Base-by-base conservation (phyloP, 1,140 invertebrate genomes). In the Ladona fulva region DNA sequence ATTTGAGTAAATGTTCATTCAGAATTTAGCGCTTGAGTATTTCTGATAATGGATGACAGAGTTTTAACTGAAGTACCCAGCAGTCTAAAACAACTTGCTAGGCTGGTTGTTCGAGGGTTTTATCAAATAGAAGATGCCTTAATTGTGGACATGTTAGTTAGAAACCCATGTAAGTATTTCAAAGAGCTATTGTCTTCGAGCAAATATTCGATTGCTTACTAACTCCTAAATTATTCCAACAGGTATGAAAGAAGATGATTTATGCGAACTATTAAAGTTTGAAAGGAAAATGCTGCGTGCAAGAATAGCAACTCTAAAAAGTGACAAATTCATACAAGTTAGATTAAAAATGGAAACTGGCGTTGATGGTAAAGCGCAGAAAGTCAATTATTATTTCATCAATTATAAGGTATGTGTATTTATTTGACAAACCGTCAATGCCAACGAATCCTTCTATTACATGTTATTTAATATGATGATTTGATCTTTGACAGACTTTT, bases 381-480 rank as follows among this genome's bases (percentile, higher is more conserved):
- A 96, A 89, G 95, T 98, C 11, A 98, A 97, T 84, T 98, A 98
- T 86, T 98, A 98, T 85, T 98, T 97, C 83, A 98, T 99, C 79
- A 97, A 97, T 86, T 98, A 98, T 84, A 97, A 97, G 84, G 90
- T 91, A 83, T 80, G 75, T 75, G 74, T 19, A 14, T 42, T 66
- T 52, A 24, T 77, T 59, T 74, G 59, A 74, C 77, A 74, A 59
- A 78, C 14, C n/a, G n/a, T n/a, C n/a, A n/a, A n/a, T n/a, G n/a
- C n/a, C n/a, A n/a, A 24, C 6, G 74, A 8, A 24, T 25, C 16
- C 24, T 75, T 25, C 6, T 14, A 37, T 37, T 5, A 37, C n/a
- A n/a, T 1, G 25, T 25, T 24, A 7, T 78, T 74, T 78, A 12
- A 12, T 74, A 24, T 59, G 16, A 19, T 25, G 24, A n/a, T 25